A percentile compares a stretch with the other conserved stretches of the same genome.
Conservation (phyloP, 2,113 vertebrate species). For the Suncus etruscus region DNA sequence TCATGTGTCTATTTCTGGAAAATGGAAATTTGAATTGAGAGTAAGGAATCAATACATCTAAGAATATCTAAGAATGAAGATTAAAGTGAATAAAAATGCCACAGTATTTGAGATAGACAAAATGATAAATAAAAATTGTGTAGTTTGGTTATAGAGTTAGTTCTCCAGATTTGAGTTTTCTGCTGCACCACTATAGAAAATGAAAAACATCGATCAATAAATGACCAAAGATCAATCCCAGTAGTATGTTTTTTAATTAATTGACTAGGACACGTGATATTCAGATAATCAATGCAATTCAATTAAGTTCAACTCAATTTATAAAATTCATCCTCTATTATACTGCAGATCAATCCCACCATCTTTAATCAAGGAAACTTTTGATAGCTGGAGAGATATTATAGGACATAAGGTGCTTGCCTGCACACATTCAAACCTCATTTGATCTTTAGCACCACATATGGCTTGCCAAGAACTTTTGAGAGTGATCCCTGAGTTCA, state of each 20-base stretch:
- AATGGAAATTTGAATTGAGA: constrained; percentile 17
- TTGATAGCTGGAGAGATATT: too few relatives aligned
- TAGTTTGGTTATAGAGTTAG: background rate
- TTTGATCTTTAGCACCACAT: too few relatives aligned
- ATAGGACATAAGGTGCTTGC: too few relatives aligned
- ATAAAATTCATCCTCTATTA: background rate
- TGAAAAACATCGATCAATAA: background rate
- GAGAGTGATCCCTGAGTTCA: too few relatives aligned
- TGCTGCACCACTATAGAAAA: background rate
- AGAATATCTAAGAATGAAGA: background rate
- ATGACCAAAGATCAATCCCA: background rate
- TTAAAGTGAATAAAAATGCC: background rate
- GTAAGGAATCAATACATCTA: background rate
- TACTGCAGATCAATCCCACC: background rate
- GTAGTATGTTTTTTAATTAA: background rate
- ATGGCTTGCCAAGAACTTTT: too few relatives aligned
- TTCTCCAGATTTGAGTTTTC: background rate
- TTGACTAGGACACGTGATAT: background rate
- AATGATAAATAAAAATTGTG: background rate
- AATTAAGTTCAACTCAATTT: constrained; percentile 32
- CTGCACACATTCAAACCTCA: too few relatives aligned
- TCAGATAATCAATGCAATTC: background rate
- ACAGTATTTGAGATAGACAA: background rate
- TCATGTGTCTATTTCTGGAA: background rate
- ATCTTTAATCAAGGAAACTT: too few relatives aligned